Evolutionary conservation across 2,113 vertebrate genomes (phyloP).

Genomic region (Boleophthalmus pectinirostris): DNA sequence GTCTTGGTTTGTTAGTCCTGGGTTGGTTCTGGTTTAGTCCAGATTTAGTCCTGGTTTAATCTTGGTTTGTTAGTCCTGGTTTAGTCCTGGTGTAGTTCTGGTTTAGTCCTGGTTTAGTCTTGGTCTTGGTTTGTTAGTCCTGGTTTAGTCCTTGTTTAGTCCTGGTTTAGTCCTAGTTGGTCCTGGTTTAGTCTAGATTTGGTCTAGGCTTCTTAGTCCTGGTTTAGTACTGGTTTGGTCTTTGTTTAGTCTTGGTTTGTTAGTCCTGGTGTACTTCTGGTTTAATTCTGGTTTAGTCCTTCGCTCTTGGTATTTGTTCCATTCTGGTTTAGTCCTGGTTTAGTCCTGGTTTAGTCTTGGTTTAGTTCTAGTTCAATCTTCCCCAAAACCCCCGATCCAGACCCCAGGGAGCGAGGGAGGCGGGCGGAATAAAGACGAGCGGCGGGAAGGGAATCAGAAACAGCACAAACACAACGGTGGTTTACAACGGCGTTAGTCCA

Average conservation of each 20-base stretch:
- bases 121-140: background rate
- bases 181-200: too few relatives aligned
- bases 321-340: background rate
- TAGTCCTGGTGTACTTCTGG: background rate
- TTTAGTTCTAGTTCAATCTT: constrained; percentile 34
- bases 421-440: background rate
- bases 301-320: too few relatives aligned
- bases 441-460: too few relatives aligned
- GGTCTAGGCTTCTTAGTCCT: too few relatives aligned
- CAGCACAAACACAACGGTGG: too few relatives aligned
- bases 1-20: too few relatives aligned
- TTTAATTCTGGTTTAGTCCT: background rate
- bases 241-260: too few relatives aligned
- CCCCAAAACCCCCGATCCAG: constrained; percentile 1
- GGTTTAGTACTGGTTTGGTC: too few relatives aligned
- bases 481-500: background rate
- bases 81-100: background rate
- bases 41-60: background rate
- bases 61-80: background rate
- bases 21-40: too few relatives aligned
- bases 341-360: background rate
- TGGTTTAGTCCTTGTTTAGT: too few relatives aligned
- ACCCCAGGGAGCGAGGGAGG: constrained; percentile 25
- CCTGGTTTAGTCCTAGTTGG: too few relatives aligned
- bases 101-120: background rate